Percentiles rank a stretch among this genome's conserved stretches.
These are phyloP conservation scores for Carettochelys insculpta DNA, from an alignment of 2,113 vertebrate species.

Conservation along the genomic window DNA sequence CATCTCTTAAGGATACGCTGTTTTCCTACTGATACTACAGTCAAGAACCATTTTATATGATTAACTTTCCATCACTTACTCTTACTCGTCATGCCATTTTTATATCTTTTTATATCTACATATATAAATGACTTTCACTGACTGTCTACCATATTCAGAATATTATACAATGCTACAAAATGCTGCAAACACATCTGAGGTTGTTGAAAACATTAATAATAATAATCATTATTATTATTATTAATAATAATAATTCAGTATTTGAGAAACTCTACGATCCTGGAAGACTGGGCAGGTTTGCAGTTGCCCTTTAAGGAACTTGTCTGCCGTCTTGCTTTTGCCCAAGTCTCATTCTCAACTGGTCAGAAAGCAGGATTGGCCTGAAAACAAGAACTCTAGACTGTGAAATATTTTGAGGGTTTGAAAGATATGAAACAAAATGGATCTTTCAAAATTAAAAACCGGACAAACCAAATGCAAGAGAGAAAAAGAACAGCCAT, in stretches of 20 bases:
- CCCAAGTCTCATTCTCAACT: neutral
- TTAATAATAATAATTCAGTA: too few species aligned
- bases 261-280: neutral
- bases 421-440: too few species aligned
- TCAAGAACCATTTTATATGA: neutral
- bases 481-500: too few species aligned
- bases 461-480: too few species aligned
- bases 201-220: neutral
- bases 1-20: neutral
- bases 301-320: too few species aligned
- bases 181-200: neutral
- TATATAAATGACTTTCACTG: neutral
- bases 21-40: neutral
- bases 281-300: neutral
- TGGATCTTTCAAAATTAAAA: too few species aligned
- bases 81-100: neutral
- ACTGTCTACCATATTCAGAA: neutral
- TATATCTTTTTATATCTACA: neutral
- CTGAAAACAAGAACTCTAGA: neutral
- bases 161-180: neutral
- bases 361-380: neutral
- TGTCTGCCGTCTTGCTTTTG: neutral
- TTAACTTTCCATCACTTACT: neutral
- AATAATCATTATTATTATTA: too few species aligned
- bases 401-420: too few species aligned